Conservation (phyloP, 2,888 invertebrate species). For the Mythimna vitellina region DNA sequence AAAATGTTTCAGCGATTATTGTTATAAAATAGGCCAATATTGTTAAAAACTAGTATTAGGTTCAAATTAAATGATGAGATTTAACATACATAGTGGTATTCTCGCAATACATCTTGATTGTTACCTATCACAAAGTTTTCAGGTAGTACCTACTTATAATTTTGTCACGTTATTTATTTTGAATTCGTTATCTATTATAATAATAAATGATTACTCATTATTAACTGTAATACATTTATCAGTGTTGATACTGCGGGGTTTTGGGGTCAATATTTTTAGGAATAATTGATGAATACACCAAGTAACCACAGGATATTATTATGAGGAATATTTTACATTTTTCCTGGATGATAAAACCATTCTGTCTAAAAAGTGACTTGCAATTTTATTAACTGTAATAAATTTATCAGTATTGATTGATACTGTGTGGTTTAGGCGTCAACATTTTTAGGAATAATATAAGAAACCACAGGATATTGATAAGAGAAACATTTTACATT, state of each 20-base stretch:
- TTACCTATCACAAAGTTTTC: slow-evolving; percentile 1
- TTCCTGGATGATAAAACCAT: not conserved
- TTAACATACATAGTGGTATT: not conserved
- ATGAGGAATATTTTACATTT: slow-evolving; percentile 2
- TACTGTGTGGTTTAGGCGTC: not conserved
- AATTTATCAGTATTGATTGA: slow-evolving; percentile 15
- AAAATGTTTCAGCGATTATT: slow-evolving; percentile 4
- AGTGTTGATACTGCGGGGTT: not conserved
- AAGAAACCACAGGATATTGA: slow-evolving; percentile 4
- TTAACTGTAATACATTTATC: slow-evolving; percentile 3
- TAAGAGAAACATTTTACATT: slow-evolving; percentile 11
- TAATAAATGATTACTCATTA: slow-evolving; percentile 1
- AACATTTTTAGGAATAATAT: not conserved
- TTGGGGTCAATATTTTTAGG: not conserved
- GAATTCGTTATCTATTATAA: not conserved
- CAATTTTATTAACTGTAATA: not conserved
- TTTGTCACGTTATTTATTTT: slow-evolving; percentile 18
- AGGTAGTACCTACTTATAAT: not conserved
- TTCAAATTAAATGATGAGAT: not conserved
- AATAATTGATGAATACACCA: not conserved
- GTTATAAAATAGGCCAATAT: slow-evolving; percentile 3
- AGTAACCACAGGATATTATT: slow-evolving; percentile 10
- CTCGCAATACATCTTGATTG: slow-evolving; percentile 1
- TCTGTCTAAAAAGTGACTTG: not conserved
- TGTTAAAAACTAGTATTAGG: not conserved